These are phyloP conservation scores for Ictalurus furcatus DNA, from an alignment of 2,113 vertebrate genomes.

Conservation along the genomic window DNA sequence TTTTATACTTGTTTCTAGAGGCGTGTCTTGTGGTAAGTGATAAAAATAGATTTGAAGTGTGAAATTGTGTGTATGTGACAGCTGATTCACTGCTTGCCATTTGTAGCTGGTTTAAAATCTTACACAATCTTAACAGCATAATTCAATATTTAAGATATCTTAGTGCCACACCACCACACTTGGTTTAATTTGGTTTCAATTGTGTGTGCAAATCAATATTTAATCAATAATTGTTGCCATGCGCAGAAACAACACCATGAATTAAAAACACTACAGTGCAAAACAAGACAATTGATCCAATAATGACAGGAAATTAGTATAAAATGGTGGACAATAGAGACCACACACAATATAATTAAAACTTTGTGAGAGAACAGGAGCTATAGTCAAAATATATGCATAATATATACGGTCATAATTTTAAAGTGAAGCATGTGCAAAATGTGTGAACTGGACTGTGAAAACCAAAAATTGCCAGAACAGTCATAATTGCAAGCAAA, in stretches of 20 bases:
- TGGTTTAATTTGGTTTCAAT: not conserved
- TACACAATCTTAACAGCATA: not conserved
- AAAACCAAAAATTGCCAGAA: not conserved
- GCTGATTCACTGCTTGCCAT: not conserved
- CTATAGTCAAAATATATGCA: not conserved
- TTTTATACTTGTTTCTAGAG: not conserved
- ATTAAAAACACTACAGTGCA: not conserved
- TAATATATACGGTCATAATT: not conserved
- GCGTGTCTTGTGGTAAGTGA: not conserved
- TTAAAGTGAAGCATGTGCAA: not conserved
- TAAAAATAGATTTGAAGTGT: slow-evolving; percentile 5
- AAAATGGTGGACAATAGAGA: not conserved
- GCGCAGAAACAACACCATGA: not conserved
- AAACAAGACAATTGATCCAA: not conserved
- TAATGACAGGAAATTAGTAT: not conserved
- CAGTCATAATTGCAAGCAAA: not conserved
- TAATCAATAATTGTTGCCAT: not conserved
- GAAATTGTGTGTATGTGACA: not conserved
- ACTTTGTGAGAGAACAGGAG: not conserved
- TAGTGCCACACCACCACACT: not conserved
- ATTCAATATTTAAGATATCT: not conserved
- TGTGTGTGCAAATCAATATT: not conserved
- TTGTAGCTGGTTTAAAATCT: slow-evolving; percentile 3
- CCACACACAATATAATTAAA: not conserved
- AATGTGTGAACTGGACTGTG: not conserved